A percentile compares a stretch with the other conserved stretches of the same genome.
Evolutionary conservation across 1,140 invertebrate genomes (phyloP).

Genomic region (Drosophila setifemur): DNA sequence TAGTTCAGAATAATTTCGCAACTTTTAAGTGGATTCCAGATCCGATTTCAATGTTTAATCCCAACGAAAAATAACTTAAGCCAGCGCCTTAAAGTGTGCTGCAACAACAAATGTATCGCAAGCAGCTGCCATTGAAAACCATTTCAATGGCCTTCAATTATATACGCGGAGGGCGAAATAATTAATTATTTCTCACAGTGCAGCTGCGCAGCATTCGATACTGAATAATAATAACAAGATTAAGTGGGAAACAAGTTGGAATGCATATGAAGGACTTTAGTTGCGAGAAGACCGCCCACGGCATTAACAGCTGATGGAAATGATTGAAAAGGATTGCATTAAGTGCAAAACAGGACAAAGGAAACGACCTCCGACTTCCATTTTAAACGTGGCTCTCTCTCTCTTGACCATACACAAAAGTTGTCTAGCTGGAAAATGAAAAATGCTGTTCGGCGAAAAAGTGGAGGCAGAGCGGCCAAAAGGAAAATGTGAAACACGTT

Average conservation of each 20-base stretch:
- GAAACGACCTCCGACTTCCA: neutral
- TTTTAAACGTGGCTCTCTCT: slow-evolving; percentile 6
- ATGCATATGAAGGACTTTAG: neutral
- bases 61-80: slow-evolving; percentile 21
- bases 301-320: slow-evolving; percentile 21
- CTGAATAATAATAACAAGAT: slow-evolving; percentile 17
- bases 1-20: slow-evolving; percentile 4
- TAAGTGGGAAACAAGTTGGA: slow-evolving; percentile 7
- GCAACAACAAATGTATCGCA: no score
- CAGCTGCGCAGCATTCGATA: slow-evolving; percentile 5
- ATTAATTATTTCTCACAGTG: slow-evolving; percentile 24
- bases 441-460: slow-evolving; percentile 43
- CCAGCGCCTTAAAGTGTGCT: slow-evolving; percentile 11
- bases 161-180: neutral
- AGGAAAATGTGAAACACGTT: slow-evolving; percentile 79
- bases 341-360: neutral
- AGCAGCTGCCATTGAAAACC: no score
- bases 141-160: slow-evolving; percentile 50
- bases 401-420: slow-evolving; percentile 42
- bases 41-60: slow-evolving; percentile 18
- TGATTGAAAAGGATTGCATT: slow-evolving; percentile 41
- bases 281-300: neutral
- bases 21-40: slow-evolving; percentile 14
- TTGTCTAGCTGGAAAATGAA: slow-evolving; percentile 44
- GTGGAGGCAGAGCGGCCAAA: slow-evolving; percentile 12